Evolutionary conservation across 2,113 vertebrate species (phyloP).

Genomic region (Rhinoptilus africanus): DNA sequence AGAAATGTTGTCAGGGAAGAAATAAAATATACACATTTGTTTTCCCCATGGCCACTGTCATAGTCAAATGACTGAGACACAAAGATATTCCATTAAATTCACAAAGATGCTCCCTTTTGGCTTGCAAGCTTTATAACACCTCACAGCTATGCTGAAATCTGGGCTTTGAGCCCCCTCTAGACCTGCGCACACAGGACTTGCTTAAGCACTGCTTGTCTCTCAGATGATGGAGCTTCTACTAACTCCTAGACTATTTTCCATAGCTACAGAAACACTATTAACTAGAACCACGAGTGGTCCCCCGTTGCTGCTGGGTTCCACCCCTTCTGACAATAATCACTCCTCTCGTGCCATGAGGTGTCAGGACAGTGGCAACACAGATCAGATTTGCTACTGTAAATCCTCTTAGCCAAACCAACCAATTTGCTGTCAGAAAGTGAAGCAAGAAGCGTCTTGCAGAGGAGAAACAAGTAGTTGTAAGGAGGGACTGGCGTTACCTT

Average conservation of each 20-base stretch:
- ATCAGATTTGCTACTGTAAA: conserved; percentile 19
- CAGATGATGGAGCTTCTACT: background rate
- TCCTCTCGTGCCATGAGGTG: background rate
- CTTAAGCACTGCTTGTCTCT: background rate
- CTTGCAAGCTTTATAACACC: background rate
- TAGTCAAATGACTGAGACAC: background rate
- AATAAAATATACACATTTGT: background rate
- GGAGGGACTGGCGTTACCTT: background rate
- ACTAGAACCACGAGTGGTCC: background rate
- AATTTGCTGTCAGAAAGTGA: background rate
- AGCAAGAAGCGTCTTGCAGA: background rate
- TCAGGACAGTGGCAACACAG: background rate
- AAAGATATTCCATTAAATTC: background rate
- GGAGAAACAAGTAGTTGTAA: background rate
- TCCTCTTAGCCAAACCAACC: conserved; percentile 21
- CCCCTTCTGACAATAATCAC: background rate
- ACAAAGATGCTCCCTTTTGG: background rate
- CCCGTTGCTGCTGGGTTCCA: background rate
- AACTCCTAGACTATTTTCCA: background rate
- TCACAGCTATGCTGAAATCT: background rate
- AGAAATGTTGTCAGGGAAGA: background rate
- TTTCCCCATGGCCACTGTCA: background rate
- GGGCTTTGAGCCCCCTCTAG: background rate
- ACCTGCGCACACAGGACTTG: background rate
- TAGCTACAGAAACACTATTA: background rate